Percentiles rank a stretch among this genome's conserved stretches.
These are phyloP conservation scores for Pagrus major DNA, from an alignment of 2,113 vertebrate genomes.

Conservation along the genomic window DNA sequence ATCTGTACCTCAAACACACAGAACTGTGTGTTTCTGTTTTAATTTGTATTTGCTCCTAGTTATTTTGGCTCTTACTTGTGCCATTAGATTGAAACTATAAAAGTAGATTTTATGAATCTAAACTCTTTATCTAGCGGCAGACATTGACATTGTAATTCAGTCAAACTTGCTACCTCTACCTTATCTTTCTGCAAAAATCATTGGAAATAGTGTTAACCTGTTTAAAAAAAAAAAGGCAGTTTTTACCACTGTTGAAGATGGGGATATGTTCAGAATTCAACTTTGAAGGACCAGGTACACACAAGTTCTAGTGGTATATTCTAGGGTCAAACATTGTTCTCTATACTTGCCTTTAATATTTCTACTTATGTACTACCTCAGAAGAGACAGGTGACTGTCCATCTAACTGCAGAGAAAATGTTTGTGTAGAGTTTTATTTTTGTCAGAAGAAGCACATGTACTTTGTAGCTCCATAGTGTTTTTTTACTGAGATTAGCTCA, in stretches of 20 bases:
- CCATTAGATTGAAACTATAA: slow-evolving; percentile 77
- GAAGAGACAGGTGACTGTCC: slow-evolving; percentile 73
- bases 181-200: slow-evolving; percentile 64
- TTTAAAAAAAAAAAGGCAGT: slow-evolving; percentile 56
- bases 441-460: slow-evolving; percentile 75
- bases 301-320: slow-evolving; percentile 35
- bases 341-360: slow-evolving; percentile 72
- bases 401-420: slow-evolving; percentile 73
- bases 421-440: slow-evolving; percentile 72
- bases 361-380: slow-evolving; percentile 83
- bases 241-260: slow-evolving; percentile 59
- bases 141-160: slow-evolving; percentile 69
- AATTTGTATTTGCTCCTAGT: slow-evolving; percentile 66
- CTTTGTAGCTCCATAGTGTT: slow-evolving; percentile 69
- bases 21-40: slow-evolving; percentile 60
- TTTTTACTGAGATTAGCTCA: slow-evolving; percentile 62
- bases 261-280: slow-evolving; percentile 39
- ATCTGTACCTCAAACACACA: slow-evolving; percentile 71
- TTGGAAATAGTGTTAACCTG: slow-evolving; percentile 65
- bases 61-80: slow-evolving; percentile 69
- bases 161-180: slow-evolving; percentile 79
- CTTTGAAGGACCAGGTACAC: slow-evolving; percentile 50
- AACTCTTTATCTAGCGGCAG: slow-evolving; percentile 71
- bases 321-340: slow-evolving; percentile 49
- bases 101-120: slow-evolving; percentile 74